Evolutionary conservation across 92 coral and sea anemone species (phyloP).

Genomic region (Isaurus tuberculatus): DNA sequence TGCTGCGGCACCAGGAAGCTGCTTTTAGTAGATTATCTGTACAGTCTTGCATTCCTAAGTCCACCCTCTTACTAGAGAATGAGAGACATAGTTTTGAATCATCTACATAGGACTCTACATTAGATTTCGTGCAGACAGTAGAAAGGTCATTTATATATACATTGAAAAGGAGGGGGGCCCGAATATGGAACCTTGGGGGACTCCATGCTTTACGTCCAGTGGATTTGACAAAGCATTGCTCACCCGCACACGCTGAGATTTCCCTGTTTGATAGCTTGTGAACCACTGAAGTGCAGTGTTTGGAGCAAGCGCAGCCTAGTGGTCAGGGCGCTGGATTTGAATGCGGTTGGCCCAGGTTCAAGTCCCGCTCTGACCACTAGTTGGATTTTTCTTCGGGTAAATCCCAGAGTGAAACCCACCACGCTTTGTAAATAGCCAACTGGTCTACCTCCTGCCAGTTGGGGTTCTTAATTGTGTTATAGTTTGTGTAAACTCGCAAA

Average conservation of each 20-base stretch:
- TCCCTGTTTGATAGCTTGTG: constrained; percentile 38
- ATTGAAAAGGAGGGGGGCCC: constrained; percentile 44
- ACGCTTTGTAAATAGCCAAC: too few species aligned
- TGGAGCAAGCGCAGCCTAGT: too few species aligned
- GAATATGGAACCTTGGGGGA: too few species aligned
- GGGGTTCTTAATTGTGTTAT: too few species aligned
- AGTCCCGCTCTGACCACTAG: too few species aligned
- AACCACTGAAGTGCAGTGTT: constrained; percentile 35
- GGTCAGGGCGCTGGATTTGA: too few species aligned
- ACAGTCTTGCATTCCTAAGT: background rate
- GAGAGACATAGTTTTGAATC: constrained; percentile 56
- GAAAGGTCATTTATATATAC: constrained; percentile 57
- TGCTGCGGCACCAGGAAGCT: constrained; percentile 49
- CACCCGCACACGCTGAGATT: constrained; percentile 29
- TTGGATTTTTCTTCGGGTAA: too few species aligned
- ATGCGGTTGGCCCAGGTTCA: too few species aligned
- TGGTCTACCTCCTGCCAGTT: too few species aligned
- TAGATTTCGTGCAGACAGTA: constrained; percentile 10
- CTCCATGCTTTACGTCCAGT: constrained; percentile 45
- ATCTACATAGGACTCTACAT: too few species aligned
- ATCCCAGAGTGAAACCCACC: too few species aligned
- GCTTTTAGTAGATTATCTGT: constrained; percentile 20
- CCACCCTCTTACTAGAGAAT: constrained; percentile 42
- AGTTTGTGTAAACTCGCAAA: too few species aligned
- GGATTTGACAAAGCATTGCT: constrained; percentile 40